Percentiles rank a stretch among this genome's conserved stretches.
Conservation (phyloP, 2,797 vertebrate species). For the Mionectes olivaceus region DNA sequence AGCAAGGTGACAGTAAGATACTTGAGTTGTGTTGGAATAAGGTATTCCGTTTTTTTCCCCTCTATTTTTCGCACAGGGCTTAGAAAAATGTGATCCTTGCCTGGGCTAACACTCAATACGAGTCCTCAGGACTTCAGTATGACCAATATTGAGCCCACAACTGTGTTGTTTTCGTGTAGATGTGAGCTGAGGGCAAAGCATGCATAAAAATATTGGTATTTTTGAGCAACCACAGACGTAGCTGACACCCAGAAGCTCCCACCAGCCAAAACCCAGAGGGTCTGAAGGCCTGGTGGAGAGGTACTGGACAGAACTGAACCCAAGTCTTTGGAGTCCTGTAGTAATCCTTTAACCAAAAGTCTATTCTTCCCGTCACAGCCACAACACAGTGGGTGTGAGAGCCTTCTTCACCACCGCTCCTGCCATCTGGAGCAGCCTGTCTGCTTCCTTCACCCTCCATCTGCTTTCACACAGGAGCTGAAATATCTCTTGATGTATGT, state of each 20-base stretch:
- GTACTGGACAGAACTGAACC: not conserved
- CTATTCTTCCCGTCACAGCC: constrained; percentile 47
- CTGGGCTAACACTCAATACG: not conserved
- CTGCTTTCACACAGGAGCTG: constrained; percentile 45
- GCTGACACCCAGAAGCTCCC: not conserved
- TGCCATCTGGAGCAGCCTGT: constrained; percentile 62
- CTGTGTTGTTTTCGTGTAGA: not conserved
- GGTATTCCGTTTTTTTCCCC: fast-evolving
- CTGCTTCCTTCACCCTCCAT: constrained; percentile 68
- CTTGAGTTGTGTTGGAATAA: not conserved
- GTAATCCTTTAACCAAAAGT: constrained; percentile 12
- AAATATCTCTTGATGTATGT: not conserved
- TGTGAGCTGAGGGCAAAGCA: not conserved
- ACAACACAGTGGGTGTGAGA: constrained; percentile 69
- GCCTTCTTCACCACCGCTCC: not conserved
- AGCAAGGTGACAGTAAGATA: not conserved
- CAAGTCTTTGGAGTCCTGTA: not conserved
- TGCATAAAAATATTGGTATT: fast-evolving
- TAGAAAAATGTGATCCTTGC: not conserved
- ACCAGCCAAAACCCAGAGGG: not conserved
- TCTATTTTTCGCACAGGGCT: not conserved
- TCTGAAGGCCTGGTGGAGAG: not conserved
- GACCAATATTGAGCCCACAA: not conserved
- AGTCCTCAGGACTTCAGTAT: not conserved
- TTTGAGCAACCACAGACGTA: not conserved